phyloP scores from a whole-genome alignment of 2,113 vertebrate genomes.

The Siniperca knerii region DNA sequence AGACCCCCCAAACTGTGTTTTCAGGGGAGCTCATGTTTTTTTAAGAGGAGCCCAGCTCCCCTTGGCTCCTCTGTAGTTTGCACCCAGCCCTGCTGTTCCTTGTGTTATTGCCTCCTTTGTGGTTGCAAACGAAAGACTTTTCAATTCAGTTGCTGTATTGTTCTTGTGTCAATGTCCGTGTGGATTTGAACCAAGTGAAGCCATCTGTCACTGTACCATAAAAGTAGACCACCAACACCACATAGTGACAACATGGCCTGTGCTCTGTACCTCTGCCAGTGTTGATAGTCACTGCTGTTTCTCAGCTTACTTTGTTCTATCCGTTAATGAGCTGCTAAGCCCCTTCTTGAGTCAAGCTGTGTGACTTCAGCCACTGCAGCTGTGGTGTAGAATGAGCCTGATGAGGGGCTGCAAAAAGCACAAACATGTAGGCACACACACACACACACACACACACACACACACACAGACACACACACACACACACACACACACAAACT shows the following conservation, averaged over 20 bases:
- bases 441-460: no score
- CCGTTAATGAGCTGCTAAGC: constrained; percentile 77
- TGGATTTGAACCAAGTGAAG: constrained; percentile 21
- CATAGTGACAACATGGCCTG: constrained; percentile 50
- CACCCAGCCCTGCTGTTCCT: not conserved
- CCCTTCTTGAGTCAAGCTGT: constrained; percentile 60
- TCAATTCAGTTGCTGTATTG: constrained; percentile 48
- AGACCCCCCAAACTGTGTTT: no score
- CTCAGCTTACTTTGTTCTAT: constrained; percentile 68
- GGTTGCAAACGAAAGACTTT: constrained; percentile 34
- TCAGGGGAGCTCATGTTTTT: no score
- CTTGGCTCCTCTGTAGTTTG: no score
- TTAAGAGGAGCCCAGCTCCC: no score
- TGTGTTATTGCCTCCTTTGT: constrained; percentile 34
- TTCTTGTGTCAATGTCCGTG: constrained; percentile 17
- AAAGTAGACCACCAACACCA: not conserved
- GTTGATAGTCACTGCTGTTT: constrained; percentile 50
- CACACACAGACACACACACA: constrained; percentile 14
- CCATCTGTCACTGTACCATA: constrained; percentile 31
- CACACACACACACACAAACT: constrained; percentile 7
- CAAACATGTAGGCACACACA: no score
- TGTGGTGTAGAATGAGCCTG: constrained; percentile 71
- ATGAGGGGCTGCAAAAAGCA: constrained; percentile 55
- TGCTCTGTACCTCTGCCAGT: constrained; percentile 40
- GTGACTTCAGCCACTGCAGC: constrained; percentile 75